Base-by-base conservation (phyloP, 2,113 vertebrate species). In the Zosterops hypoxanthus region DNA sequence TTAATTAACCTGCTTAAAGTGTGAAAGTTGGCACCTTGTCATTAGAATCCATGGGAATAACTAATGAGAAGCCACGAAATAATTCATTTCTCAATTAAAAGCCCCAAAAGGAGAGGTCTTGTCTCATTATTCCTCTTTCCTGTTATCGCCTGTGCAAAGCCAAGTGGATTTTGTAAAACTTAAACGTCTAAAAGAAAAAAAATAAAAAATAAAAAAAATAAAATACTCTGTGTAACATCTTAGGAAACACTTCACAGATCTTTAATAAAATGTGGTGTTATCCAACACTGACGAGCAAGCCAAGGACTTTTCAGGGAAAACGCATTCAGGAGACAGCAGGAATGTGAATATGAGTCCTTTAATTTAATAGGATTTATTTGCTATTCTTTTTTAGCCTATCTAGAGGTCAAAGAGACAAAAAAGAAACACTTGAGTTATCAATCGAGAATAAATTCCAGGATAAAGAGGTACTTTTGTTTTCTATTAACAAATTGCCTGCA, bases 1-100 rank as follows among this genome's bases (percentile, higher is more conserved):
- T 98, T 98, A 98, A 98, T 98, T 98, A 98, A 98, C 97, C 97
- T 98, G 97, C 97, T 97, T 98, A 97, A 98, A 96, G 98, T 98
- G 98, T 98, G 98, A 98, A 98, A 97, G 97, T 97, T 98, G 97
- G 94, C 98, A 97, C 98, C 97, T 98, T 98, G 97, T 98, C 97
- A 98, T 95, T 96, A 97, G 96, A 98, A 97, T 96, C 95, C 95
- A 93, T 84, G 94, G 90, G 94, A 97, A 98, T 98, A 98, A 96
- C 96, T 98, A 98, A 98, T 97, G 97, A 98, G 97, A 96, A 97
- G 86, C 96, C 96, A 97, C 91, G 95, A 98, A 98, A 98, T 98
- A 97, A 98, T 98, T 98, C 98, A 97, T 96, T 98, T 96, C 96
- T 98, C 97, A 98, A 97, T 98, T 98, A 97, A 97, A 98, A 97